A percentile compares a stretch with the other conserved stretches of the same genome.
Conservation (phyloP, 53 echinoderm and acorn worm species). For the Mesocentrotus franciscanus region DNA sequence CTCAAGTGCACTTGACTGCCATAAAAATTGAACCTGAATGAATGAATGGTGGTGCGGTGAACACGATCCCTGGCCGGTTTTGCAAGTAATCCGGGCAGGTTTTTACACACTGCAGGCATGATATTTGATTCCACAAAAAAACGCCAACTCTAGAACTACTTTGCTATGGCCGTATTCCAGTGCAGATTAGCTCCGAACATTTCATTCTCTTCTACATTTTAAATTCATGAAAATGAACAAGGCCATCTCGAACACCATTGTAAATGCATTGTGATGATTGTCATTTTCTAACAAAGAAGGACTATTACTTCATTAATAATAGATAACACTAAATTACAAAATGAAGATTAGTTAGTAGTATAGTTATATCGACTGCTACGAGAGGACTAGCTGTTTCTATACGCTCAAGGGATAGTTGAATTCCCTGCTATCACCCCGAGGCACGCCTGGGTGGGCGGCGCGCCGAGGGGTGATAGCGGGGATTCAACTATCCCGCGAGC, state of each 20-base stretch:
- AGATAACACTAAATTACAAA: too few species aligned
- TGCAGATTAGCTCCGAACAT: background rate
- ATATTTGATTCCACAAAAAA: conserved; percentile 33
- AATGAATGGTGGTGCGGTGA: background rate
- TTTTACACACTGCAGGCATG: background rate
- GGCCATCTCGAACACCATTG: background rate
- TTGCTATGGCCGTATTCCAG: background rate
- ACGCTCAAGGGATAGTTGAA: too few species aligned
- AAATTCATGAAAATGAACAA: background rate
- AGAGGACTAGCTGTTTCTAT: too few species aligned
- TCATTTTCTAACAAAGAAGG: too few species aligned
- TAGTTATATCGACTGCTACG: too few species aligned
- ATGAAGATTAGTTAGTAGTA: too few species aligned
- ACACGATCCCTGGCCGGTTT: background rate
- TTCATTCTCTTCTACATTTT: background rate
- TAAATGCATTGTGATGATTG: background rate
- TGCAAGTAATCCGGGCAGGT: conserved; percentile 34
- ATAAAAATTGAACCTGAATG: conserved; percentile 33
- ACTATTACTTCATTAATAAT: too few species aligned
- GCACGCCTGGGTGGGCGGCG: too few species aligned
- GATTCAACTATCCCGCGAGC: too few species aligned
- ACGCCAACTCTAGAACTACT: background rate
- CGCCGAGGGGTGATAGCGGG: too few species aligned
- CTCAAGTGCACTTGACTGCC: conserved; percentile 13
- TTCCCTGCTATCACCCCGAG: too few species aligned